These are phyloP conservation scores for Triplophysa tibetana DNA, from an alignment of 2,113 vertebrate genomes.

Conservation along the genomic window DNA sequence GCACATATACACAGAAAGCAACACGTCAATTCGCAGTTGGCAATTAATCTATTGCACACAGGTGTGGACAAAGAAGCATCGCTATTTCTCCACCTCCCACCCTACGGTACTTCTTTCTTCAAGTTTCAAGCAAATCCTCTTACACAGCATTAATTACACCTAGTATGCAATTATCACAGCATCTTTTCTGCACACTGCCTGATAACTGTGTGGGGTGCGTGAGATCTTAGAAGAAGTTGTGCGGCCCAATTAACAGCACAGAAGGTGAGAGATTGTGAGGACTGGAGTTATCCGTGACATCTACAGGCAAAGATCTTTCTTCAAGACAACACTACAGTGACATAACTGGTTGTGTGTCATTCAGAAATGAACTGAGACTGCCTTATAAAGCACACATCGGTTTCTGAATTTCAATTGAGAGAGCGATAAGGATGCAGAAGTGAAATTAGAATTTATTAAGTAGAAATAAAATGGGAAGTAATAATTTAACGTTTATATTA, in stretches of 20 bases:
- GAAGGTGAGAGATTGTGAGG: slow-evolving; percentile 44
- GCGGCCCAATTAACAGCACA: slow-evolving; percentile 49
- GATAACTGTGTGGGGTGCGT: slow-evolving; percentile 36
- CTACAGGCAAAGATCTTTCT: background rate
- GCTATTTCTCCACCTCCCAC: background rate
- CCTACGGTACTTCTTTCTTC: background rate
- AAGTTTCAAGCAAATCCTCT: slow-evolving; percentile 15
- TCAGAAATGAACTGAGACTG: background rate
- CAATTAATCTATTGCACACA: slow-evolving; percentile 8
- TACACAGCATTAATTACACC: slow-evolving; percentile 36
- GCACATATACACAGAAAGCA: slow-evolving; percentile 18
- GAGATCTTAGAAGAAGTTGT: slow-evolving; percentile 40
- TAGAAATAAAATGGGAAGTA: no score
- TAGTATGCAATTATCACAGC: slow-evolving; percentile 31
- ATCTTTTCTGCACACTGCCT: slow-evolving; percentile 27
- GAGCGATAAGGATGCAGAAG: no score
- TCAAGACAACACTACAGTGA: background rate
- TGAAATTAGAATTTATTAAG: no score
- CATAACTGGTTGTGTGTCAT: background rate
- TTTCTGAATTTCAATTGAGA: background rate
- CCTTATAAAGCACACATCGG: background rate
- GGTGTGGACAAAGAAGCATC: background rate
- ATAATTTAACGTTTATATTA: no score
- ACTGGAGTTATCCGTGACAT: background rate
- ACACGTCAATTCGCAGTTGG: slow-evolving; percentile 21